Base-by-base conservation (phyloP, 2,113 vertebrate genomes). In the Rhizomys pruinosus region DNA sequence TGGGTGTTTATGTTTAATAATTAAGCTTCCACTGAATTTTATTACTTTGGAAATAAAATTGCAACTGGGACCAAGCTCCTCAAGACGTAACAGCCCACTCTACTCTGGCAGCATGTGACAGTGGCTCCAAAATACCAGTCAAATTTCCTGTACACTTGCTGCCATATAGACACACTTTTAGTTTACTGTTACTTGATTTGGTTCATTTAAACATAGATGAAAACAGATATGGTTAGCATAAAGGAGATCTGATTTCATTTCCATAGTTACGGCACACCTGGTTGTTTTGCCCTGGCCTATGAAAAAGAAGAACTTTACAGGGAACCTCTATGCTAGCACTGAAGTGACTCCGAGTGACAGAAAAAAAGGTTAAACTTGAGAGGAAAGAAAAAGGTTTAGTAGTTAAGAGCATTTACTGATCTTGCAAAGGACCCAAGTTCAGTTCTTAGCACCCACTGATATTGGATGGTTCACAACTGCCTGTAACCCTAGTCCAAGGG, bases 21-120 rank as follows among this genome's bases (percentile, higher is more conserved):
- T 61, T 87, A 86, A 91, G 44, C 5, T 80, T 34, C 23, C 25
- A 84, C 72, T 72, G 17, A 61, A 22, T 39, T 32, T 93, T 52
- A 17, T 76, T 71, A 80, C 8, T 79, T 68, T 76, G 72, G n/a
- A 95, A 94, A 80, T 87, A 39, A 93, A 52, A 86, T 85, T 85
- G 89, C 92, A 93, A 87, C 91, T 69, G 61, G 88, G 87, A 84
- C n/a, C 44, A 39, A 42, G n/a, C 32, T 27, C 20, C 17, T 76
- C 2, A 32, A 68, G 32, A 64, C 78, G n/a, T 32, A 76, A 34
- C 9, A 34, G 9, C 37, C 44, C 27, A 4, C 20, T 44, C n/a
- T 17, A 27, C 37, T 89, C 64, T 7, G 3, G 25, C 5, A 15
- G 20, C 55, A 25, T 16, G 11, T 0, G 15, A 61, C 44, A n/a